Evolutionary conservation across 2,888 invertebrate species (phyloP).

Genomic region (Dynastes grantii): DNA sequence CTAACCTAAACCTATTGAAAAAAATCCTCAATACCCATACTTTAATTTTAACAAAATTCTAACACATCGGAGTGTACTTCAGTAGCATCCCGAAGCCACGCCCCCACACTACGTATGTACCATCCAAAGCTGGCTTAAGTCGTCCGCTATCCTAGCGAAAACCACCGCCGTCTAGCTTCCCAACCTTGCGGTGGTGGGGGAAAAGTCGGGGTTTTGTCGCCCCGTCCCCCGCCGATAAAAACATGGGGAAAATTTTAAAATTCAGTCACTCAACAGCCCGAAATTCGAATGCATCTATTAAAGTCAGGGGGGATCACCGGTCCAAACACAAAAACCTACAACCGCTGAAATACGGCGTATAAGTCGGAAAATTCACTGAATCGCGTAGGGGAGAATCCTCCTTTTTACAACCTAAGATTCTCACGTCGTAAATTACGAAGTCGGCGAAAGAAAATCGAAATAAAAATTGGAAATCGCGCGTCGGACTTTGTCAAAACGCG

Average conservation of each 20-base stretch:
- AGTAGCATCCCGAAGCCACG: conserved; percentile 41
- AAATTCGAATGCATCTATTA: conserved; percentile 38
- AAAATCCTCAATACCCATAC: too few species aligned
- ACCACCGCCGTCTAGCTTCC: neutral
- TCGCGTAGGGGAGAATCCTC: neutral
- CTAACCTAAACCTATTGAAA: too few species aligned
- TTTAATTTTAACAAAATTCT: too few species aligned
- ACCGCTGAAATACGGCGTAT: neutral
- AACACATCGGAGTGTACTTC: conserved; percentile 48
- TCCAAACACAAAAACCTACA: neutral
- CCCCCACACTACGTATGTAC: conserved; percentile 41
- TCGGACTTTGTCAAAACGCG: neutral
- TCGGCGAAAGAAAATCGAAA: conserved; percentile 3
- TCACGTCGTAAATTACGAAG: neutral
- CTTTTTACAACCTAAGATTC: too few species aligned
- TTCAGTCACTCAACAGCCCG: conserved; percentile 65
- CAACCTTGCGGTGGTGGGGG: conserved; percentile 53
- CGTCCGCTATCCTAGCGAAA: conserved; percentile 22
- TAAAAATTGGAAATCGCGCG: conserved; percentile 9
- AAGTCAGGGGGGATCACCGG: too few species aligned
- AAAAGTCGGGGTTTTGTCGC: too few species aligned
- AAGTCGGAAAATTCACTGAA: too few species aligned
- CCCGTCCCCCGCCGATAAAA: conserved; percentile 67
- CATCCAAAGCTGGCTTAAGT: conserved; percentile 49
- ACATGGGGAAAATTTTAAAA: conserved; percentile 68